Base-by-base conservation (phyloP, 2,797 vertebrate genomes). In the Malurus splendens region DNA sequence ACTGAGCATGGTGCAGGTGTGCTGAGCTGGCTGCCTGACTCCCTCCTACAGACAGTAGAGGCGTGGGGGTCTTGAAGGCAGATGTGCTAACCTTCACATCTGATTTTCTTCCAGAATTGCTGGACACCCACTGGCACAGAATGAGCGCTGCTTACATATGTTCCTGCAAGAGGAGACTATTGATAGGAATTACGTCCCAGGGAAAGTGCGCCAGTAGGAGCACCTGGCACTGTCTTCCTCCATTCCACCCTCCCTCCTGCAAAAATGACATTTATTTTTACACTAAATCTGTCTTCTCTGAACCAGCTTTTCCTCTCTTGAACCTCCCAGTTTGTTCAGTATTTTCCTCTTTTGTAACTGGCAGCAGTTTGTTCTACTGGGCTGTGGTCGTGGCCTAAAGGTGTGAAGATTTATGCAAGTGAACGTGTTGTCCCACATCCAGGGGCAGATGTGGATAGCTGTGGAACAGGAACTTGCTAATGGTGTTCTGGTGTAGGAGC, bases 91-190 rank as follows among this genome's bases (percentile, higher is more conserved):
- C 51, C 41, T 93, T 66, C 85, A 78, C 89, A 66, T 71, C 85
- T 90, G 85, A 65, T 96, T 95, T 89, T 91, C 86, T 96, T 96
- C 54, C 93, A 99, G 99, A 98, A 99, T 99, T 97, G 99, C 99
- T 86, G 99, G 99, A 96, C 99, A 99, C 91, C 99, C 99, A 14
- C 96, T 99, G 98, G 99, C 99, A 97, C 99, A 99, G 98, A 99
- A 99, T 0, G 99, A 99, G 97, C 99, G 99, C 96, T 99, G 99
- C 97, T 99, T 99, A 97, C 99, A 99, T 96, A 99, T 99, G 99
- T 99, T 99, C 96, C 98, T 99, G 97, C 99, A 99, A 96, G 99
- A 99, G 70, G 99, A 99, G 96, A 97, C 97, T 96, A 99, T 99
- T 82, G 99, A 99, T 97, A 98, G 98, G 94, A 98, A 98, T 95